Conservation (phyloP, 2,888 invertebrate species). For the Lasioglossum villosulum region DNA sequence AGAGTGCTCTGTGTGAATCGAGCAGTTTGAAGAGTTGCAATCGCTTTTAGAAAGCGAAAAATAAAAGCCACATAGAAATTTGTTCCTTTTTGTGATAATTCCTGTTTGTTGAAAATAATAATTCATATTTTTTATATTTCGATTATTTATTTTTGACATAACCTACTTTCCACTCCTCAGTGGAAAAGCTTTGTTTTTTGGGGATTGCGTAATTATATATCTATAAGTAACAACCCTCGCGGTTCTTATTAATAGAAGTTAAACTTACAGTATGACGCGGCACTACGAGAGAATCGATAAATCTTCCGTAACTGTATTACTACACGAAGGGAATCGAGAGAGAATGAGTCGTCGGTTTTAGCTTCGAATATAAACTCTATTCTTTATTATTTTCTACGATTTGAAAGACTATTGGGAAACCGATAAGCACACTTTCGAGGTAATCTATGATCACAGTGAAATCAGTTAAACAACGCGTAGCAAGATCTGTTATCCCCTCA, state of each 20-base stretch:
- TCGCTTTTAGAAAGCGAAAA: neutral
- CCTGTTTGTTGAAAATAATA: neutral
- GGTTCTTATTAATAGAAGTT: neutral
- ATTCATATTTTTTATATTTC: neutral
- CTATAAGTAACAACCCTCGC: neutral
- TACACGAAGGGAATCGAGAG: neutral
- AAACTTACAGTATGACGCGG: neutral
- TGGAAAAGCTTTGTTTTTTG: neutral
- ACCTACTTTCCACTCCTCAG: neutral
- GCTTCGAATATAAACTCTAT: neutral
- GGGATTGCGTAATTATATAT: too few species aligned
- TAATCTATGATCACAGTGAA: neutral
- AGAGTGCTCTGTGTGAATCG: neutral
- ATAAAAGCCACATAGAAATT: neutral
- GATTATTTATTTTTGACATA: neutral
- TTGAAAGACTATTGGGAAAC: neutral
- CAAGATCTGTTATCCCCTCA: neutral
- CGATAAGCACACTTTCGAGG: neutral
- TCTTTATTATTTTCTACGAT: neutral
- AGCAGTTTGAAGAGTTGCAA: neutral
- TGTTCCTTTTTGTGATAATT: neutral
- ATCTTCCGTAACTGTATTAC: neutral
- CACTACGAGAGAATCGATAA: neutral
- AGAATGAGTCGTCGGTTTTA: neutral
- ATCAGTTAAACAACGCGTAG: neutral